A percentile compares a stretch with the other conserved stretches of the same genome.
Evolutionary conservation across 2,113 vertebrate genomes (phyloP).

Genomic region (Ceyx margarethae): DNA sequence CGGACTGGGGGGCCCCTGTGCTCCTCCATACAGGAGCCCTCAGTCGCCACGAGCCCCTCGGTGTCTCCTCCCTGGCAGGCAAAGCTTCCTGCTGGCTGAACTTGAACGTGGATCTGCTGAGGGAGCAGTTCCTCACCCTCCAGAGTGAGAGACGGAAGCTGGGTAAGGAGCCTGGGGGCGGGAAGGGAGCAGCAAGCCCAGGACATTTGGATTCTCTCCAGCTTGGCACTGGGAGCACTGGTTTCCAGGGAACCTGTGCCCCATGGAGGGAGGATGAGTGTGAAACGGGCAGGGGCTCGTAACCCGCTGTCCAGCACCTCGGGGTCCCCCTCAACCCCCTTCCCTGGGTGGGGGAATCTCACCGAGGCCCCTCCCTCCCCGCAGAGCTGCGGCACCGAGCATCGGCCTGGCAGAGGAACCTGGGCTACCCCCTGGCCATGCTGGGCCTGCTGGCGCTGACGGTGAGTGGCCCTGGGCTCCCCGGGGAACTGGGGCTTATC

Average conservation of each 20-base stretch:
- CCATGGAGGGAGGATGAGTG: neutral
- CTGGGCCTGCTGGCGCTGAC: constrained; percentile 87
- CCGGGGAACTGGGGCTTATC: rapidly evolving
- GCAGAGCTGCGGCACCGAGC: constrained; percentile 87
- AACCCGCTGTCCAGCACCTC: neutral
- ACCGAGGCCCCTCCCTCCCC: neutral
- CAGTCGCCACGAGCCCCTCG: neutral
- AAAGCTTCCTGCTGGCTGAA: constrained; percentile 86
- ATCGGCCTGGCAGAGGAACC: constrained; percentile 93
- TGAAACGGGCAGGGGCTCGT: neutral
- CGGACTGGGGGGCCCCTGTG: neutral
- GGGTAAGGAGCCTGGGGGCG: constrained; percentile 71
- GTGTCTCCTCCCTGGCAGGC: constrained; percentile 37
- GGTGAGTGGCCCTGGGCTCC: constrained; percentile 63
- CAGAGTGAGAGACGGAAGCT: constrained; percentile 82
- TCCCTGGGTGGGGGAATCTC: neutral
- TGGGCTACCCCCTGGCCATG: constrained; percentile 95
- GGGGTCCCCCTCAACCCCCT: neutral
- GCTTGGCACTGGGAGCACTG: neutral
- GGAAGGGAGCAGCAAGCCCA: rapidly evolving
- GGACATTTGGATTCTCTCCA: neutral
- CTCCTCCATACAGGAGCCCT: neutral
- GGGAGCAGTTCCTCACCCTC: constrained; percentile 79
- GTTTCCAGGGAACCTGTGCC: neutral
- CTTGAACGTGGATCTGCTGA: constrained; percentile 81